These are phyloP conservation scores for Hemiscyllium ocellatum DNA, from an alignment of 2,113 vertebrate genomes.

Conservation along the genomic window DNA sequence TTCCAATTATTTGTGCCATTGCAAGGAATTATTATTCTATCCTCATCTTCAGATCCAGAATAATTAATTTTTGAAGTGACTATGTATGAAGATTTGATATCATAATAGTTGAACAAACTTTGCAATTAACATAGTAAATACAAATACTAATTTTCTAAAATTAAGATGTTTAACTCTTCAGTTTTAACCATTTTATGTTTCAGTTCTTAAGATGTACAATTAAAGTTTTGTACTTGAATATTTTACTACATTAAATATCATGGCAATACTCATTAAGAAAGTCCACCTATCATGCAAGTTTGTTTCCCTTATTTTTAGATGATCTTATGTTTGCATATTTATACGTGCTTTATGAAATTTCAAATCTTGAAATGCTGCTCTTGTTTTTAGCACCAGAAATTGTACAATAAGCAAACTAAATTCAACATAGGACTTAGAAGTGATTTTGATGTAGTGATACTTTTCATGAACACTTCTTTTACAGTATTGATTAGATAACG, in stretches of 20 bases:
- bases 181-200: not conserved
- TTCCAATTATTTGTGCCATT: not conserved
- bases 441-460: not conserved
- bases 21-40: not conserved
- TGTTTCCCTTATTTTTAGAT: not conserved
- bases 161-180: not conserved
- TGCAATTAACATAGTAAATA: not conserved
- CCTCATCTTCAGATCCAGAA: too few species aligned
- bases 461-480: not conserved
- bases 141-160: not conserved
- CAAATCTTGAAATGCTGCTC: not conserved
- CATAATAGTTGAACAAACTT: not conserved
- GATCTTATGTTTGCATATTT: not conserved
- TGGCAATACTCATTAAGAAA: not conserved
- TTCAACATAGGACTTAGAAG: not conserved
- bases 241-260: not conserved
- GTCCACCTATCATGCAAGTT: not conserved
- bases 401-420: not conserved
- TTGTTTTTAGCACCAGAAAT: not conserved
- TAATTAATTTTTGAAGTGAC: not conserved
- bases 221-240: not conserved
- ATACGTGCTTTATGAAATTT: not conserved
- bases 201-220: not conserved
- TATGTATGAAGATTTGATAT: not conserved
- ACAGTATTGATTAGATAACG: not conserved